A percentile compares a stretch with the other conserved stretches of the same genome.
Conservation (phyloP, 64 coral and sea anemone species). For the Montipora efflorescens region DNA sequence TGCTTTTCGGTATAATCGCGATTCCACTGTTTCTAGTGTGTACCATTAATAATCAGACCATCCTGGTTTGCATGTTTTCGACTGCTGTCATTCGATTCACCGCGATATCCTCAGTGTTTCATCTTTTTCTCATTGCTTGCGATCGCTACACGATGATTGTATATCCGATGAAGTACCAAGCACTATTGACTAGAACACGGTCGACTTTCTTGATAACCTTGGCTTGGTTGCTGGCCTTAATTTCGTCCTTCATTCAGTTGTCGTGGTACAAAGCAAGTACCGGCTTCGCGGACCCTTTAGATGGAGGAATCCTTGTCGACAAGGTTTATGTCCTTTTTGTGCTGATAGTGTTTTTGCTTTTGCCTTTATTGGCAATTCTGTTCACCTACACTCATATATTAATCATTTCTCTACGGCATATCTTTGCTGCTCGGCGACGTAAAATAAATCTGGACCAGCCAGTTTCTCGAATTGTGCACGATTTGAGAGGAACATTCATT, state of each 20-base stretch:
- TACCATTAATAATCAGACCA: not conserved
- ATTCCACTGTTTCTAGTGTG: conserved; percentile 49
- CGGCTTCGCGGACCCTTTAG: not conserved
- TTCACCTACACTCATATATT: conserved; percentile 14
- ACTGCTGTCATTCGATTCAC: conserved; percentile 25
- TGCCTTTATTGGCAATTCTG: conserved; percentile 6
- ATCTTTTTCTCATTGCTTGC: conserved; percentile 54
- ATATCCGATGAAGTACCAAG: conserved; percentile 26
- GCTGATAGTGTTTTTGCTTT: conserved; percentile 10
- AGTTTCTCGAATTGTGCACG: not conserved
- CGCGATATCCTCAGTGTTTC: conserved; percentile 56
- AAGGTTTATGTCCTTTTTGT: conserved; percentile 26
- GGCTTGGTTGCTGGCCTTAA: not conserved
- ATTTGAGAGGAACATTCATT: conserved; percentile 38
- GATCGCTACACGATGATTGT: conserved; percentile 60
- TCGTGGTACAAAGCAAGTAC: not conserved
- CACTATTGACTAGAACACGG: not conserved
- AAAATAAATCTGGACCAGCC: conserved; percentile 20
- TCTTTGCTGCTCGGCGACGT: conserved; percentile 12
- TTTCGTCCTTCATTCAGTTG: conserved; percentile 4
- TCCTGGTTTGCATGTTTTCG: conserved; percentile 16
- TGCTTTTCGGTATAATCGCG: conserved; percentile 44
- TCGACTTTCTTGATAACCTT: not conserved
- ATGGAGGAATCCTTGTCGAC: not conserved
- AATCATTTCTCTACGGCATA: conserved; percentile 14